Conservation (phyloP, 2,888 invertebrate genomes). For the Thumatha senex region DNA sequence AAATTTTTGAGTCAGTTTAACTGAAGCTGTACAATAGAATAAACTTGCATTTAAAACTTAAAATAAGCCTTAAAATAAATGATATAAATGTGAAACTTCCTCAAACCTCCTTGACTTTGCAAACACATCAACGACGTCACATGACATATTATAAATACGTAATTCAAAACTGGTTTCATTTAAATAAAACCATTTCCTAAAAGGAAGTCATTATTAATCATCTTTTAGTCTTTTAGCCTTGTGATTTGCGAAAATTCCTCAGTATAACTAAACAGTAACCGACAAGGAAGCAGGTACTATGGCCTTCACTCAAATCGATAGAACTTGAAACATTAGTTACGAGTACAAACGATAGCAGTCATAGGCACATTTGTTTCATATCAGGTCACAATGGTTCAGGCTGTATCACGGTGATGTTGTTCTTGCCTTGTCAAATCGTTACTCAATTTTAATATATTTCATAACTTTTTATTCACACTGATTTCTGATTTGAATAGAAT, state of each 20-base stretch:
- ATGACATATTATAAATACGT: slow-evolving; percentile 17
- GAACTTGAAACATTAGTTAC: slow-evolving; percentile 17
- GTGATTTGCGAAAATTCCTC: slow-evolving; percentile 61
- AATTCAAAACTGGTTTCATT: slow-evolving; percentile 23
- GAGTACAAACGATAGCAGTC: slow-evolving; percentile 14
- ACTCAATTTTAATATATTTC: too few species aligned
- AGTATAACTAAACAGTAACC: slow-evolving; percentile 47
- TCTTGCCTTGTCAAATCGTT: too few species aligned
- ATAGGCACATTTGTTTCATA: slow-evolving; percentile 1
- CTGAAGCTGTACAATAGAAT: background rate
- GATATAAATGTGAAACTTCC: background rate
- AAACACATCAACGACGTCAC: slow-evolving; percentile 1
- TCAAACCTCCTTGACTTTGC: background rate
- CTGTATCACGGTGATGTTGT: slow-evolving; percentile 1
- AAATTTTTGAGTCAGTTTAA: background rate
- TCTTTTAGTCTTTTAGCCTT: slow-evolving; percentile 54
- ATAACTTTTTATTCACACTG: too few species aligned
- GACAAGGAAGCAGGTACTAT: slow-evolving; percentile 25
- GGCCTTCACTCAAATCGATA: slow-evolving; percentile 49
- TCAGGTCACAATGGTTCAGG: background rate
- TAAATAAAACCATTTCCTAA: slow-evolving; percentile 48
- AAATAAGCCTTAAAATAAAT: slow-evolving; percentile 2
- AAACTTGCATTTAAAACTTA: background rate
- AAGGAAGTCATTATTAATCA: slow-evolving; percentile 72
- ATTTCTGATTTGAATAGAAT: too few species aligned